These are phyloP conservation scores for Neoascia interrupta DNA, from an alignment of 2,888 invertebrate genomes.

Conservation along the genomic window DNA sequence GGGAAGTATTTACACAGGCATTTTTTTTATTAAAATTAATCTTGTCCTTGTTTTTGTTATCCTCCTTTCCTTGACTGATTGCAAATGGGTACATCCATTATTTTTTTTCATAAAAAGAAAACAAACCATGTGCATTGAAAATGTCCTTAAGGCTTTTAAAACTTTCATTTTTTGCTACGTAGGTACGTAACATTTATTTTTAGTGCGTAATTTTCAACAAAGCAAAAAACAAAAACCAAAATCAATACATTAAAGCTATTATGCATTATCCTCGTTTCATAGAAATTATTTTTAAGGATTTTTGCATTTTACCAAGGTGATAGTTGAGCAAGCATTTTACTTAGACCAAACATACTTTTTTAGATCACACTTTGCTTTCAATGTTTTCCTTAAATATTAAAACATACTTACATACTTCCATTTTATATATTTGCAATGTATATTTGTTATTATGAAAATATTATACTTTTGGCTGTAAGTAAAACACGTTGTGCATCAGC, in stretches of 20 bases:
- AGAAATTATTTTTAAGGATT: slow-evolving; percentile 45
- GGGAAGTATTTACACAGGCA: too few relatives aligned
- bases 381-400: slow-evolving; percentile 61
- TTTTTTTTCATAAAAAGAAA: neutral
- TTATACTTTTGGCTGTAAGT: slow-evolving; percentile 61
- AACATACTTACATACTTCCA: slow-evolving; percentile 48
- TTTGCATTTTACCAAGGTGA: slow-evolving; percentile 48
- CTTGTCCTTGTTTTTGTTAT: neutral
- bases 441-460: too few relatives aligned
- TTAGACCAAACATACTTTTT: slow-evolving; percentile 21
- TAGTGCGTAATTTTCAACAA: slow-evolving; percentile 4
- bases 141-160: neutral
- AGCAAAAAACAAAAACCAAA: neutral
- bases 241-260: neutral
- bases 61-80: too few relatives aligned
- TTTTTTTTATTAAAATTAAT: too few relatives aligned
- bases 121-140: neutral
- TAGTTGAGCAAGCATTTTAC: slow-evolving; percentile 48
- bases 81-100: neutral
- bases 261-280: neutral
- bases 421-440: slow-evolving; percentile 56
- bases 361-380: slow-evolving; percentile 64
- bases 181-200: slow-evolving; percentile 14
- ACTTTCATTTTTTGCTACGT: too few relatives aligned
- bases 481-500: slow-evolving; percentile 64